Conservation (phyloP, 1,140 invertebrate genomes). For the Macrostomum lignano region DNA sequence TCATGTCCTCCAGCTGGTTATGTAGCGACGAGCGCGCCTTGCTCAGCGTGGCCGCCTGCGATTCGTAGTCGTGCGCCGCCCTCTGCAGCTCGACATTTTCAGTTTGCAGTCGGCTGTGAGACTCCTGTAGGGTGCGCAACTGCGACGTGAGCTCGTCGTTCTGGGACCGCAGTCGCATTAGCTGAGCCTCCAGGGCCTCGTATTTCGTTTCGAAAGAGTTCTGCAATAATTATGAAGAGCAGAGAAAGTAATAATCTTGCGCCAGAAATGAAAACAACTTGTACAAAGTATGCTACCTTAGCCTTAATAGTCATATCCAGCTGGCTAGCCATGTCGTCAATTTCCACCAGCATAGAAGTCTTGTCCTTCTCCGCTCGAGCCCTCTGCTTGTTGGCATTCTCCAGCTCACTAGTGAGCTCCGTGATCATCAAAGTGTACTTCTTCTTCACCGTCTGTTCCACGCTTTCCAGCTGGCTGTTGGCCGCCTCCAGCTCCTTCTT, state of each 20-base stretch:
- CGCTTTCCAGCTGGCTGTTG: conserved; percentile 15
- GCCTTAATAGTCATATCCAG: conserved; percentile 19
- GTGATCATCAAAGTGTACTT: conserved; percentile 20
- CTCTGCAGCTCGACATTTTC: conserved; percentile 28
- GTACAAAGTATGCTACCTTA: conserved; percentile 10
- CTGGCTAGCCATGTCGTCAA: conserved; percentile 17
- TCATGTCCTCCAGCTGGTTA: conserved; percentile 17
- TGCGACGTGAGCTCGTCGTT: conserved; percentile 23
- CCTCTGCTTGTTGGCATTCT: conserved; percentile 19
- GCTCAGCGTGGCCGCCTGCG: conserved; percentile 16
- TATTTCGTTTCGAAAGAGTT: conserved; percentile 17
- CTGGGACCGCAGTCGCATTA: conserved; percentile 16
- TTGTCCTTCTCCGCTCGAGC: conserved; percentile 25
- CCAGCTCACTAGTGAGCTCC: conserved; percentile 23
- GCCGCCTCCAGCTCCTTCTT: conserved; percentile 22
- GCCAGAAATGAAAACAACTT: background rate
- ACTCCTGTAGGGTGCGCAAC: conserved; percentile 16
- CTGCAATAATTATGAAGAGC: conserved; percentile 9
- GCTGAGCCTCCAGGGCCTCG: conserved; percentile 17
- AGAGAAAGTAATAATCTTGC: background rate
- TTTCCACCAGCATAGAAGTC: conserved; percentile 20
- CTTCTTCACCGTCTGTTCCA: conserved; percentile 18
- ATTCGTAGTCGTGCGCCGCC: conserved; percentile 24
- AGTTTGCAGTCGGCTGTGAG: conserved; percentile 19
- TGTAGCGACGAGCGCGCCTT: conserved; percentile 20